Evolutionary conservation across 1,140 invertebrate genomes (phyloP), one percentile per base, ranked within the genome.

Genomic region (Zophobas atratus): DNA sequence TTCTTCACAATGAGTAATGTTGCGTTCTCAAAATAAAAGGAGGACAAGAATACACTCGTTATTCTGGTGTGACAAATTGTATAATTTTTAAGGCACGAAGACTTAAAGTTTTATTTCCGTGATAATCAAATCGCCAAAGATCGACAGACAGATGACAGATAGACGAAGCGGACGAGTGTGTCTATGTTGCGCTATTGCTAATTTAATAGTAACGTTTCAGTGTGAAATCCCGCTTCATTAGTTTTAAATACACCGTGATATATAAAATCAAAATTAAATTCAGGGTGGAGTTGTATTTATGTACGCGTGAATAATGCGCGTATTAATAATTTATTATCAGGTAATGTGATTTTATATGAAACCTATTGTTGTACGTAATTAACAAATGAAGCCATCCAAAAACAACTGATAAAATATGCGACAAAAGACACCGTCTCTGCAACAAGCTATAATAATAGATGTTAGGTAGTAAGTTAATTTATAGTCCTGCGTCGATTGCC

Each of bases 381-480:
- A 67, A 67, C 60, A 67, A 67, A 67, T 67, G 60, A 67, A 67
- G 60, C 60, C 60, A 67, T 67, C 60, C 60, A 67, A 67, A 67
- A 67, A 67, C 60, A 67, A 67, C 38, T 55, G 71, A 43, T 80
- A 72, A 80, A 81, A 78, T 79, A 70, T 70, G 73, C 70, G 67
- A 77, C 81, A 80, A 80, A 78, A 78, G 79, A 80, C 70, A 76
- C 73, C 77, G 55, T 75, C 56, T 82, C 71, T 77, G 72, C 70
- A 75, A 77, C 72, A 63, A 48, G 70, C 39, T 57, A 76, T 73
- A 79, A 81, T 82, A 82, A 82, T 81, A 77, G 79, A 78, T 82
- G 79, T 77, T 51, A 51, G 77, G 75, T 70, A 70, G 53, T 63
- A 67, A 77, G 79, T 77, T 82, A 82, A 82, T 82, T 82, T 82